Percentiles rank a stretch among this genome's conserved stretches.
phyloP scores from a whole-genome alignment of 1,140 invertebrate genomes.

The Microplitis mediator region DNA sequence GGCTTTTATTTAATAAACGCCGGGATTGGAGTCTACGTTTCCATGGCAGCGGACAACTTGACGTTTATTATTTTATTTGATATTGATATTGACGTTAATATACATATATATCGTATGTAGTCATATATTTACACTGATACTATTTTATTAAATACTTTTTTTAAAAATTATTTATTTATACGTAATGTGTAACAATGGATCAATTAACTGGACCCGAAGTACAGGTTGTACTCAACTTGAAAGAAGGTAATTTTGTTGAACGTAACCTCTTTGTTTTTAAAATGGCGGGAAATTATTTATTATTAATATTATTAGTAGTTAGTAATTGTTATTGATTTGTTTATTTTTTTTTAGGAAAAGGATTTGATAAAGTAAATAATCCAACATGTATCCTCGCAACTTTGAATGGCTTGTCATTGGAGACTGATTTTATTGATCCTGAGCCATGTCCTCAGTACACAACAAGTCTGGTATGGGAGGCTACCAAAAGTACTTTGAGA shows the following conservation, averaged over 20 bases:
- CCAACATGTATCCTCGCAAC: conserved; percentile 59
- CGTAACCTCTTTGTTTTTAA: conserved; percentile 34
- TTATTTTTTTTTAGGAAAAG: conserved; percentile 45
- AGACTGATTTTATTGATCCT: conserved; percentile 57
- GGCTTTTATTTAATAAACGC: too few relatives aligned
- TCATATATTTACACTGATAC: not conserved
- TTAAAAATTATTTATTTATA: conserved; percentile 35
- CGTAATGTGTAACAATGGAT: conserved; percentile 50
- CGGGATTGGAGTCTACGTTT: not conserved
- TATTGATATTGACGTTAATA: too few relatives aligned
- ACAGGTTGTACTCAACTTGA: conserved; percentile 61
- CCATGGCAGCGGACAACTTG: conserved; percentile 18
- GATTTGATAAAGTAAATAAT: conserved; percentile 59
- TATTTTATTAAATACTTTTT: conserved; percentile 24
- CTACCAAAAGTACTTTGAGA: conserved; percentile 57
- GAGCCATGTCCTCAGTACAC: conserved; percentile 52
- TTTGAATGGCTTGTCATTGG: conserved; percentile 59
- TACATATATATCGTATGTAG: not conserved
- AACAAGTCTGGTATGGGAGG: conserved; percentile 63
- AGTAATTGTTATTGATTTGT: not conserved
- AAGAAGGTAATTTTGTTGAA: conserved; percentile 53
- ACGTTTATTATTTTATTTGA: not conserved
- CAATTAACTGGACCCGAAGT: conserved; percentile 54
- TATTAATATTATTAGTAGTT: not conserved
- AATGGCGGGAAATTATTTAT: conserved; percentile 9